Evolutionary conservation across 2,113 vertebrate species (phyloP).

Genomic region (Lucifuga dentata): DNA sequence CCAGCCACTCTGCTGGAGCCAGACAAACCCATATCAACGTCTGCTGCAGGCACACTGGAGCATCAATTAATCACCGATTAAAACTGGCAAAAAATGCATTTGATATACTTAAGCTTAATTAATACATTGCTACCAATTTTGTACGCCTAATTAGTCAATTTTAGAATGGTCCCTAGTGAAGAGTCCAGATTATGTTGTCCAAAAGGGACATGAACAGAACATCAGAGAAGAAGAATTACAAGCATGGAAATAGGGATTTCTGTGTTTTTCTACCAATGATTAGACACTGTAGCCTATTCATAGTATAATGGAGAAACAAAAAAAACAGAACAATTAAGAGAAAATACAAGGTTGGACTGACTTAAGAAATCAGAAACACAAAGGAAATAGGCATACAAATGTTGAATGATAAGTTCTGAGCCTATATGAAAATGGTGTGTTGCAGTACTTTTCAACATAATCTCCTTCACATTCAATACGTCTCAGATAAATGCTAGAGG

Average conservation of each 20-base stretch:
- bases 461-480: too few relatives aligned
- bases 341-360: background rate
- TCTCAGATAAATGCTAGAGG: too few relatives aligned
- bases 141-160: slow-evolving; percentile 79
- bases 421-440: too few relatives aligned
- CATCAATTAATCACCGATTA: slow-evolving; percentile 79
- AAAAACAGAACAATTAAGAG: background rate
- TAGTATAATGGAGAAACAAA: background rate
- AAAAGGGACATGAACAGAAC: slow-evolving; percentile 42
- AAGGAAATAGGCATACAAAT: background rate
- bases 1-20: slow-evolving; percentile 62
- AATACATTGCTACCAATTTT: slow-evolving; percentile 80
- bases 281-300: slow-evolving; percentile 45
- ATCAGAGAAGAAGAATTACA: slow-evolving; percentile 40
- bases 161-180: slow-evolving; percentile 60
- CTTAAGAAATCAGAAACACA: slow-evolving; percentile 1
- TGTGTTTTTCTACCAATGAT: slow-evolving; percentile 44
- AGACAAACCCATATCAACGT: slow-evolving; percentile 68
- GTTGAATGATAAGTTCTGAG: too few relatives aligned
- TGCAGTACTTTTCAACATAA: too few relatives aligned
- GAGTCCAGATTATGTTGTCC: slow-evolving; percentile 64
- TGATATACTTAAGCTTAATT: slow-evolving; percentile 81
- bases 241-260: slow-evolving; percentile 6
- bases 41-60: slow-evolving; percentile 56
- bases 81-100: slow-evolving; percentile 73